These are phyloP conservation scores for Aphrophora alni DNA, from an alignment of 2,888 invertebrate species.

Conservation along the genomic window DNA sequence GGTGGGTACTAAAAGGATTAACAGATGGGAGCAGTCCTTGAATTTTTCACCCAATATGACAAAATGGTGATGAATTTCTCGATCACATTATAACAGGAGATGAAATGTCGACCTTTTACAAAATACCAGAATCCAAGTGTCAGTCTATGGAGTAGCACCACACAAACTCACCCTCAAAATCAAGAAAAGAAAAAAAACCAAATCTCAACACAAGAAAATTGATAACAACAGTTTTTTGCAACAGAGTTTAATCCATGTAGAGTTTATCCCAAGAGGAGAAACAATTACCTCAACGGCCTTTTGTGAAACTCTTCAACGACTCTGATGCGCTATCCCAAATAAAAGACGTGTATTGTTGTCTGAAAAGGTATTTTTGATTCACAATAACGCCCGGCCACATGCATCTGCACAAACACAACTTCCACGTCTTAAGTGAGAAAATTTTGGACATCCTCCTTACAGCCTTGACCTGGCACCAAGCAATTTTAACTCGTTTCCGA, in stretches of 20 bases:
- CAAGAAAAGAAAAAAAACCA: slow-evolving; percentile 42
- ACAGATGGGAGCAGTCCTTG: slow-evolving; percentile 16
- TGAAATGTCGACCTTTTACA: slow-evolving; percentile 45
- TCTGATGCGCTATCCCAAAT: slow-evolving; percentile 25
- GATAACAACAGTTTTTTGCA: slow-evolving; percentile 50
- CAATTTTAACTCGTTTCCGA: slow-evolving; percentile 42
- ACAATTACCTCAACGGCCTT: slow-evolving; percentile 17
- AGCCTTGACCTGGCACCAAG: slow-evolving; percentile 41
- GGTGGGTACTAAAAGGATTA: slow-evolving; percentile 20
- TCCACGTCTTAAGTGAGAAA: slow-evolving; percentile 25
- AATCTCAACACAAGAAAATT: slow-evolving; percentile 42
- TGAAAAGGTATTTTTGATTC: slow-evolving; percentile 13
- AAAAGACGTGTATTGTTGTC: slow-evolving; percentile 34
- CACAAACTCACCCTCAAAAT: slow-evolving; percentile 34
- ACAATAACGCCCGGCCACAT: slow-evolving; percentile 37
- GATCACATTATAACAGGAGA: slow-evolving; percentile 46
- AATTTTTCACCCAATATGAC: slow-evolving; percentile 24
- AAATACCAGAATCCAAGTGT: slow-evolving; percentile 43
- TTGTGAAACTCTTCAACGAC: slow-evolving; percentile 9
- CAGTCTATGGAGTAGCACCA: slow-evolving; percentile 43
- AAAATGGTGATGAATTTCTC: slow-evolving; percentile 20
- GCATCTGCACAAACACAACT: slow-evolving; percentile 23
- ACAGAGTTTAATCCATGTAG: slow-evolving; percentile 43
- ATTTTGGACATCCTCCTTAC: slow-evolving; percentile 35
- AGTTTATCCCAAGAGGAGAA: slow-evolving; percentile 16